Evolutionary conservation across 2,113 vertebrate species (phyloP).

Genomic region (Carettochelys insculpta): DNA sequence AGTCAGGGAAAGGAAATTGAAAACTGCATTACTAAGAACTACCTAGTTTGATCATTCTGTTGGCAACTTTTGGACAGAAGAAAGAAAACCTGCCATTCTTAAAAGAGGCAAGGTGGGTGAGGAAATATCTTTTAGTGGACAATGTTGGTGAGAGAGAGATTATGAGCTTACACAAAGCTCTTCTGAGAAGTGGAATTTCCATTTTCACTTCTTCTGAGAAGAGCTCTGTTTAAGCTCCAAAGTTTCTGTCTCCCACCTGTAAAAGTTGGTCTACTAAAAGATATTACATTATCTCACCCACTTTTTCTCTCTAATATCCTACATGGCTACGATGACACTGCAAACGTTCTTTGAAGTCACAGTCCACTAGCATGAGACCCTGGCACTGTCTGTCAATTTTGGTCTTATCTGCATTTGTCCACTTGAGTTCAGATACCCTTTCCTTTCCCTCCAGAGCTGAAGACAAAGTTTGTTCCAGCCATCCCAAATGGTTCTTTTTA

Average conservation of each 20-base stretch:
- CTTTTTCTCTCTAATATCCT: neutral
- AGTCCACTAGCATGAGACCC: slow-evolving; percentile 51
- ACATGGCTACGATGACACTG: neutral
- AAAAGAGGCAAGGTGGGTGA: neutral
- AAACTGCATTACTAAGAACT: neutral
- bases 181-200: neutral
- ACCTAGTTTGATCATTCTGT: slow-evolving; percentile 29
- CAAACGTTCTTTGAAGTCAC: slow-evolving; percentile 38
- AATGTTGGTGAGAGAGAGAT: neutral
- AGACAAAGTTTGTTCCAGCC: slow-evolving; percentile 32
- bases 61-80: slow-evolving; percentile 24
- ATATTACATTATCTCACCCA: neutral
- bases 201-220: neutral
- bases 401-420: slow-evolving; percentile 46
- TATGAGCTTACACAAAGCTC: neutral
- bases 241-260: neutral
- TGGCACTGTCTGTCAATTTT: slow-evolving; percentile 38
- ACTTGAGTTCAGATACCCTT: slow-evolving; percentile 41
- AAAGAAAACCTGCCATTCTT: slow-evolving; percentile 52
- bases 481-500: slow-evolving; percentile 14
- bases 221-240: neutral
- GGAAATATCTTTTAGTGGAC: neutral
- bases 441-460: slow-evolving; percentile 25
- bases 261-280: neutral
- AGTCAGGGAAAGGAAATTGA: slow-evolving; percentile 29